These are phyloP conservation scores for Idaea straminata DNA, from an alignment of 2,888 invertebrate genomes.

Conservation along the genomic window DNA sequence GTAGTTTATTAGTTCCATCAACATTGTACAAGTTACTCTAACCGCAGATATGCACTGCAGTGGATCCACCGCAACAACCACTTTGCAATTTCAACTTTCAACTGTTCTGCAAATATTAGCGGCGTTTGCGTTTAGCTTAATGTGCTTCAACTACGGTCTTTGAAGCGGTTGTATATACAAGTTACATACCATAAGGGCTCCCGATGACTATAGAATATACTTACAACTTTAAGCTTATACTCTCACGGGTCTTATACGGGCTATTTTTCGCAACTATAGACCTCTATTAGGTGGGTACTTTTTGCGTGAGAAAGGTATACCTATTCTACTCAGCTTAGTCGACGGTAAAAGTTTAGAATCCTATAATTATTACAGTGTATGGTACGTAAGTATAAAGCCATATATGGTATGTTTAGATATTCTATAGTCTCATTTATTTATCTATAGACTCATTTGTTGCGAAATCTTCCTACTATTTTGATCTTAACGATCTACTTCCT, in stretches of 20 bases:
- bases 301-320: no score
- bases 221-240: neutral
- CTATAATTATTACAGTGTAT: no score
- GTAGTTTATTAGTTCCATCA: neutral
- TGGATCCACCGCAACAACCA: neutral
- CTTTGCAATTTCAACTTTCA: neutral
- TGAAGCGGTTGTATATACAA: neutral
- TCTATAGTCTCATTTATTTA: no score
- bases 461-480: neutral
- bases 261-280: no score
- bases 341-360: no score
- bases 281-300: neutral
- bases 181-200: no score
- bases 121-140: neutral
- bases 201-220: neutral
- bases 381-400: no score
- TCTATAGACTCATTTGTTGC: neutral
- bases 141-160: neutral
- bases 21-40: neutral
- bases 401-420: no score
- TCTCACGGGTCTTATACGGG: no score
- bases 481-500: conserved; percentile 1
- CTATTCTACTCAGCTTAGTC: no score
- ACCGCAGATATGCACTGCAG: neutral
- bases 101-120: neutral